A percentile compares a stretch with the other conserved stretches of the same genome.
Evolutionary conservation across 2,797 vertebrate species (phyloP).

Genomic region (Myotis vivesi): DNA sequence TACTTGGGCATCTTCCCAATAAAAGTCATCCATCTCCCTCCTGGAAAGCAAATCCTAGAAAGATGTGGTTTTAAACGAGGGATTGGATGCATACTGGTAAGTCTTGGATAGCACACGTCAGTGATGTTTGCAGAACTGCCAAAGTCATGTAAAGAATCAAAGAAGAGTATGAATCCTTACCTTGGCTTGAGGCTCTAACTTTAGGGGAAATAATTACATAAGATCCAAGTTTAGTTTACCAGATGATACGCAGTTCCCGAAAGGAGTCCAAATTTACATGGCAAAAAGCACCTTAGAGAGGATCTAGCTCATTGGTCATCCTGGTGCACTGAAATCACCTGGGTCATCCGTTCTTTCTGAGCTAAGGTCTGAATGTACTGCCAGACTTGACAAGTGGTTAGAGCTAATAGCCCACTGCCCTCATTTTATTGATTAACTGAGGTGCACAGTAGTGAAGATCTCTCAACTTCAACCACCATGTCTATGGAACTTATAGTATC

Average conservation of each 20-base stretch:
- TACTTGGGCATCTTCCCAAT: not conserved
- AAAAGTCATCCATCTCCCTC: not conserved
- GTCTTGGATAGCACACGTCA: not conserved
- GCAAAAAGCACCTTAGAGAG: not conserved
- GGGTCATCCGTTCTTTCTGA: not conserved
- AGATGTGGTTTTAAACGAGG: not conserved
- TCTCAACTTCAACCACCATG: not conserved
- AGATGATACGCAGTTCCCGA: not conserved
- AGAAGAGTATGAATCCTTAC: not conserved
- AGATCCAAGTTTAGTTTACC: not conserved
- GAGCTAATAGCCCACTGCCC: not conserved
- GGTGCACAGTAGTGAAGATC: not conserved
- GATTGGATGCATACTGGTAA: not conserved
- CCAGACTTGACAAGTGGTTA: not conserved
- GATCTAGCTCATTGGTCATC: not conserved
- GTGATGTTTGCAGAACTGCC: not conserved
- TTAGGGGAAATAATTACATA: not conserved
- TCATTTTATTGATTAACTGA: not conserved
- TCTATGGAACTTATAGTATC: not conserved
- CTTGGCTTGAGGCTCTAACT: not conserved
- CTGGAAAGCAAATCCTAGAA: constrained; percentile 42
- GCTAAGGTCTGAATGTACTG: not conserved
- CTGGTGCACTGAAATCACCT: not conserved
- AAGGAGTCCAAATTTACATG: not conserved
- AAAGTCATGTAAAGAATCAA: not conserved